Evolutionary conservation across 1,140 invertebrate species (phyloP).

Genomic region (Eumaeus atala): DNA sequence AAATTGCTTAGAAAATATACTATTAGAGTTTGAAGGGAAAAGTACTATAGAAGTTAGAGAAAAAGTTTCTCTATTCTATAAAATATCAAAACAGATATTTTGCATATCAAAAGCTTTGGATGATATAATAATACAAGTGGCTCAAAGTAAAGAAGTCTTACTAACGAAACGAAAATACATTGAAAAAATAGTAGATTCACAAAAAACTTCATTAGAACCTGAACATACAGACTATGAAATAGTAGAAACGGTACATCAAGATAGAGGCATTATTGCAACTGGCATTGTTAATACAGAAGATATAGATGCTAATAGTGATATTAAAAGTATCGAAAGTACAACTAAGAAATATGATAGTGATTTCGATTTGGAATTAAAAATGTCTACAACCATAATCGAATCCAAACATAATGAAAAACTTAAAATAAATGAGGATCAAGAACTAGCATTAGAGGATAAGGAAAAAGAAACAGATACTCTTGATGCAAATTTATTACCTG

Average conservation of each 20-base stretch:
- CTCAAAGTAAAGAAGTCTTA: background rate
- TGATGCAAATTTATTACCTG: too few relatives aligned
- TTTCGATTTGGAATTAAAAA: too few relatives aligned
- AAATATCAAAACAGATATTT: slow-evolving; percentile 35
- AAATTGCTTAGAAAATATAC: slow-evolving; percentile 30
- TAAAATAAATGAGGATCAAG: too few relatives aligned
- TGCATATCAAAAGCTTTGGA: slow-evolving; percentile 12
- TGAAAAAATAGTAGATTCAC: slow-evolving; percentile 22
- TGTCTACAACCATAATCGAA: too few relatives aligned
- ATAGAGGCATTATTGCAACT: background rate
- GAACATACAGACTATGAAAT: too few relatives aligned
- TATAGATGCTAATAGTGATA: too few relatives aligned
- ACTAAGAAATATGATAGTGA: too few relatives aligned
- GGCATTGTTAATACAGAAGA: too few relatives aligned
- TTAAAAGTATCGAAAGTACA: too few relatives aligned
- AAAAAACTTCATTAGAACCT: slow-evolving; percentile 14
- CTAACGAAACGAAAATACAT: background rate
- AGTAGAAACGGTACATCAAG: slow-evolving; percentile 18
- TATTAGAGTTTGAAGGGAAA: slow-evolving; percentile 34
- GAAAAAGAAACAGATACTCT: too few relatives aligned
- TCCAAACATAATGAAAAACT: too few relatives aligned
- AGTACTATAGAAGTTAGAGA: slow-evolving; percentile 53
- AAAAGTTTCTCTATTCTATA: slow-evolving; percentile 60
- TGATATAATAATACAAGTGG: background rate
- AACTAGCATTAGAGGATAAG: too few relatives aligned